Evolutionary conservation across 2,888 invertebrate genomes (phyloP).

Genomic region (Stegophylla sp.): DNA sequence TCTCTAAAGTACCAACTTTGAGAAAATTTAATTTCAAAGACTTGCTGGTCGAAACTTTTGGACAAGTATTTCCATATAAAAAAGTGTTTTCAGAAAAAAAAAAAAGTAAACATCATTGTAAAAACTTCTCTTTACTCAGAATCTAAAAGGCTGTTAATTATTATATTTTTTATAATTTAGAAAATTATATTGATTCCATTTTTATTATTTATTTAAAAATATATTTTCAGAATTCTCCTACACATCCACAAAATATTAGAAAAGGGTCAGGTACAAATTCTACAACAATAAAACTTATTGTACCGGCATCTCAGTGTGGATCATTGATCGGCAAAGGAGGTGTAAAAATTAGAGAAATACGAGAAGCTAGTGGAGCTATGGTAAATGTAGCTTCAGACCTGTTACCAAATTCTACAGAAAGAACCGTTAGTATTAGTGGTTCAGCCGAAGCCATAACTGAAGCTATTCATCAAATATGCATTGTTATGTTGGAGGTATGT

Average conservation of each 20-base stretch:
- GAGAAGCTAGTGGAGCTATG: constrained; percentile 92
- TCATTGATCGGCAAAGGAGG: constrained; percentile 99
- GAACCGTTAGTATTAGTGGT: constrained; percentile 97
- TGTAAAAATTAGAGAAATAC: constrained; percentile 98
- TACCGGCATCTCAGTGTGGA: constrained; percentile 99
- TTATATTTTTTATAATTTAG: neutral
- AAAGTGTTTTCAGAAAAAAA: too few species aligned
- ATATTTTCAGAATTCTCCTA: constrained; percentile 16
- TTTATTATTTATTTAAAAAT: too few species aligned
- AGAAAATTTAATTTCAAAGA: too few species aligned
- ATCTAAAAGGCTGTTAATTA: neutral
- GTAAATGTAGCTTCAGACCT: constrained; percentile 98
- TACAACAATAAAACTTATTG: constrained; percentile 94
- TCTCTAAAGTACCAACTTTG: too few species aligned
- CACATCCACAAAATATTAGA: constrained; percentile 33
- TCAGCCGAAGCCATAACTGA: constrained; percentile 97
- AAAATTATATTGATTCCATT: too few species aligned
- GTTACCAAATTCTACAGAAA: constrained; percentile 98
- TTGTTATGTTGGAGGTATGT: constrained; percentile 89
- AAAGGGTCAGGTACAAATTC: constrained; percentile 70
- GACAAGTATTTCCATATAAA: too few species aligned
- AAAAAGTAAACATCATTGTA: too few species aligned
- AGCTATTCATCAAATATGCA: constrained; percentile 99
- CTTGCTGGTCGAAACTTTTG: too few species aligned
- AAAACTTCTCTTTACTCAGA: too few species aligned